phyloP scores from a whole-genome alignment of 1,140 invertebrate species.

The Drosophila jambulina region DNA sequence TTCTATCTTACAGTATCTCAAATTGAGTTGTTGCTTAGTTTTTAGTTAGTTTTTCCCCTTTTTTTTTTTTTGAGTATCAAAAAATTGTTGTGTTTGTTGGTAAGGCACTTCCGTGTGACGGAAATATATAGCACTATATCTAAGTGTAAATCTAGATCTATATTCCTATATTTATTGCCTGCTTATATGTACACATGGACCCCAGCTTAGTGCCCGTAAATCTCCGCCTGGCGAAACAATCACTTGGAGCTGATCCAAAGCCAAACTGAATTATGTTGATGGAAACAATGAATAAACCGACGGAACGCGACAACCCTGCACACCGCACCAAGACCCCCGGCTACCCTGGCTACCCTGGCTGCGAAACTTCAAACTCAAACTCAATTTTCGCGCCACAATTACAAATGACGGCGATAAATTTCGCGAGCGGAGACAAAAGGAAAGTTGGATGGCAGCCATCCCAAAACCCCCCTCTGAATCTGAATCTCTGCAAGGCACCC shows the following conservation, averaged over 20 bases:
- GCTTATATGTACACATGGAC: slow-evolving; percentile 50
- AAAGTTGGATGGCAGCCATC: slow-evolving; percentile 60
- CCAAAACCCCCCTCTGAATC: slow-evolving; percentile 5
- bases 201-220: slow-evolving; percentile 77
- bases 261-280: slow-evolving; percentile 78
- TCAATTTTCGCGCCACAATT: slow-evolving; percentile 83
- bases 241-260: slow-evolving; percentile 74
- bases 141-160: slow-evolving; percentile 60
- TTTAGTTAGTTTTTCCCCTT: background rate
- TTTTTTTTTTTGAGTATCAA: slow-evolving; percentile 50
- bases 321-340: slow-evolving; percentile 1
- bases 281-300: slow-evolving; percentile 65
- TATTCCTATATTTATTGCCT: slow-evolving; percentile 39
- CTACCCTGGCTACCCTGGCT: slow-evolving; percentile 20
- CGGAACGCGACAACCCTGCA: slow-evolving; percentile 25
- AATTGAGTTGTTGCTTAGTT: slow-evolving; percentile 30
- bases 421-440: slow-evolving; percentile 69
- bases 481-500: slow-evolving; percentile 11
- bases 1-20: slow-evolving; percentile 52
- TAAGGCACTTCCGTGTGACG: slow-evolving; percentile 85
- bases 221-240: slow-evolving; percentile 70
- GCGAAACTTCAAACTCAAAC: slow-evolving; percentile 80
- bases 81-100: slow-evolving; percentile 60
- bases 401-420: slow-evolving; percentile 82
- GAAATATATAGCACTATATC: slow-evolving; percentile 79